These are phyloP conservation scores for Sylvilagus floridanus DNA, from an alignment of 2,797 vertebrate genomes.

Conservation along the genomic window DNA sequence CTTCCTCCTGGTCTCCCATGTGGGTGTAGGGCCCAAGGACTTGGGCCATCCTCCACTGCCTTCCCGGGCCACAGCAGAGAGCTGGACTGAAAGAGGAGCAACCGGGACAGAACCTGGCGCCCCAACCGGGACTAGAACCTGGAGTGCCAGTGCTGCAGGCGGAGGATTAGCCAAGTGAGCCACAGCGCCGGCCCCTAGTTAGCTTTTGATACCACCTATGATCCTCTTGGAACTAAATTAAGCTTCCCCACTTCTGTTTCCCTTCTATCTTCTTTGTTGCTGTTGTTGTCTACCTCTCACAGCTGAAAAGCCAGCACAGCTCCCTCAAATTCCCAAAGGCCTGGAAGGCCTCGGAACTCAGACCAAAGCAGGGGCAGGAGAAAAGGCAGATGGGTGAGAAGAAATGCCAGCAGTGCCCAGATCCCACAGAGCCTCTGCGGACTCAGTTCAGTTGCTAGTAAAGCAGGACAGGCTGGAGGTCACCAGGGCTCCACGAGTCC, in stretches of 20 bases:
- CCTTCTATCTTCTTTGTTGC: background rate
- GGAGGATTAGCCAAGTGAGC: too few species aligned
- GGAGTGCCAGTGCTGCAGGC: too few species aligned
- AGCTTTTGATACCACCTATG: background rate
- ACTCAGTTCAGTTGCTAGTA: background rate
- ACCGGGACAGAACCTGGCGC: too few species aligned
- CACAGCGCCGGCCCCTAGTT: background rate
- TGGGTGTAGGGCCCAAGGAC: too few species aligned
- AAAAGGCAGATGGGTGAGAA: background rate
- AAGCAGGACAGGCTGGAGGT: background rate
- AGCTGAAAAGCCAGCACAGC: background rate
- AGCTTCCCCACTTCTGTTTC: background rate
- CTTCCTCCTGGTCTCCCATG: too few species aligned
- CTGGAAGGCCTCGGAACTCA: background rate
- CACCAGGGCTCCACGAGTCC: too few species aligned
- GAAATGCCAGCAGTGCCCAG: background rate
- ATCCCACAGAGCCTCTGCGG: background rate
- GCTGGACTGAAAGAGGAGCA: too few species aligned
- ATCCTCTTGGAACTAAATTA: slow-evolving; percentile 20
- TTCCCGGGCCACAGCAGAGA: too few species aligned
- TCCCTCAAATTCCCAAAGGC: background rate
- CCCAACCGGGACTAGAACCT: too few species aligned
- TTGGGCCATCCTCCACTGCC: too few species aligned
- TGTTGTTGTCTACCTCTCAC: background rate
- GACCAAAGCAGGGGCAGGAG: background rate